Evolutionary conservation across 2,113 vertebrate species (phyloP).

Genomic region (Elephantulus edwardii): DNA sequence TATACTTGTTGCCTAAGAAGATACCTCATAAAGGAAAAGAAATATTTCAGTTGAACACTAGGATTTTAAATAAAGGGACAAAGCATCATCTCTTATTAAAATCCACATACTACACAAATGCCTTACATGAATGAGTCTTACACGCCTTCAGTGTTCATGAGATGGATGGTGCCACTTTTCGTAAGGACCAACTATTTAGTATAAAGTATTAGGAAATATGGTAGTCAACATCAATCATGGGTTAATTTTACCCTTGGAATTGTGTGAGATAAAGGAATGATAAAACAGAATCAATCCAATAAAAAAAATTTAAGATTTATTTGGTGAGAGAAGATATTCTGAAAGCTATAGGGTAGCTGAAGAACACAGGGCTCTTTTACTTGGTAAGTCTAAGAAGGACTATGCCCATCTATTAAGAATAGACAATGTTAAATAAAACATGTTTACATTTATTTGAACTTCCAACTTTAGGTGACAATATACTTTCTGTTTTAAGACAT

Average conservation of each 20-base stretch:
- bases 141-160: not conserved
- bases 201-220: not conserved
- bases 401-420: not conserved
- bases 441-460: not conserved
- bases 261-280: not conserved
- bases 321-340: not conserved
- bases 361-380: not conserved
- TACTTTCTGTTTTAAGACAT: slow-evolving; percentile 10
- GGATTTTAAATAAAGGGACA: slow-evolving; percentile 12
- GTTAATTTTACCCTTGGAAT: not conserved
- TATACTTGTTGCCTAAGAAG: not conserved
- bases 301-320: not conserved
- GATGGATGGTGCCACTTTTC: not conserved
- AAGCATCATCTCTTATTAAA: not conserved
- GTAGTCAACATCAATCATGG: not conserved
- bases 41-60: not conserved
- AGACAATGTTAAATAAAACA: not conserved
- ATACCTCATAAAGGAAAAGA: not conserved
- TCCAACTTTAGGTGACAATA: slow-evolving; percentile 19
- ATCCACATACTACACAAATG: not conserved
- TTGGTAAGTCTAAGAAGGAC: not conserved
- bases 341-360: not conserved
- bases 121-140: too few species aligned
- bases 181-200: not conserved
- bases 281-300: not conserved